Percentiles rank a stretch among this genome's conserved stretches.
phyloP scores from a whole-genome alignment of 2,797 vertebrate genomes.

The Squalus acanthias region DNA sequence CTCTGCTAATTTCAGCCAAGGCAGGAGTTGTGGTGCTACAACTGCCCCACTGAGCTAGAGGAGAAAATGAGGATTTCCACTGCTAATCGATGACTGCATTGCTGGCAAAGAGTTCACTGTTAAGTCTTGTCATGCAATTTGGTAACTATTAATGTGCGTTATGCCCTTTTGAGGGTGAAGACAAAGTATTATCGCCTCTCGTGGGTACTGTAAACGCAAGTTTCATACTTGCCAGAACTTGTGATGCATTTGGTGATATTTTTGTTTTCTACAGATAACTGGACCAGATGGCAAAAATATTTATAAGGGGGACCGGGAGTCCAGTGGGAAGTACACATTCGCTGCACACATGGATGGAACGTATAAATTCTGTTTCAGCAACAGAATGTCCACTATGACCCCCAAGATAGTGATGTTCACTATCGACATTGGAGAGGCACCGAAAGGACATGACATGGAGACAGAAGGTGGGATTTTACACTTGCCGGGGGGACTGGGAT shows the following conservation, averaged over 20 bases:
- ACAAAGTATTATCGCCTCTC: neutral
- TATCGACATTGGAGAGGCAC: constrained; percentile 94
- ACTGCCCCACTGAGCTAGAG: neutral
- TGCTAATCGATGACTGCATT: too few species aligned
- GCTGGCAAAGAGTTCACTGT: neutral
- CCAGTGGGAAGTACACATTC: constrained; percentile 94
- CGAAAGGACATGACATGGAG: constrained; percentile 94
- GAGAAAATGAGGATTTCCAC: neutral
- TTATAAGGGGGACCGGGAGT: constrained; percentile 92
- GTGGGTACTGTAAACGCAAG: neutral
- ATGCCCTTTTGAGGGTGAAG: neutral
- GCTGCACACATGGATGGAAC: constrained; percentile 96
- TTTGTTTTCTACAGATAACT: constrained; percentile 70
- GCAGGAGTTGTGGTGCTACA: neutral
- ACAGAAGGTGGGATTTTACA: constrained; percentile 78
- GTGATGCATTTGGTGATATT: neutral
- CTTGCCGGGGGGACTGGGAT: neutral
- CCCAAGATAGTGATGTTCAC: constrained; percentile 99
- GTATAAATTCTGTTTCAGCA: constrained; percentile 98
- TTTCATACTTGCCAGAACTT: neutral
- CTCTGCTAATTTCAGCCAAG: neutral
- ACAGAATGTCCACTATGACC: constrained; percentile 99
- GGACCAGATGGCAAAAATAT: constrained; percentile 94
- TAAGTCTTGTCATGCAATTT: neutral
- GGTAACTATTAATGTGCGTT: neutral